Base-by-base conservation (phyloP, 2,797 vertebrate species). In the Gymnocypris eckloni region DNA sequence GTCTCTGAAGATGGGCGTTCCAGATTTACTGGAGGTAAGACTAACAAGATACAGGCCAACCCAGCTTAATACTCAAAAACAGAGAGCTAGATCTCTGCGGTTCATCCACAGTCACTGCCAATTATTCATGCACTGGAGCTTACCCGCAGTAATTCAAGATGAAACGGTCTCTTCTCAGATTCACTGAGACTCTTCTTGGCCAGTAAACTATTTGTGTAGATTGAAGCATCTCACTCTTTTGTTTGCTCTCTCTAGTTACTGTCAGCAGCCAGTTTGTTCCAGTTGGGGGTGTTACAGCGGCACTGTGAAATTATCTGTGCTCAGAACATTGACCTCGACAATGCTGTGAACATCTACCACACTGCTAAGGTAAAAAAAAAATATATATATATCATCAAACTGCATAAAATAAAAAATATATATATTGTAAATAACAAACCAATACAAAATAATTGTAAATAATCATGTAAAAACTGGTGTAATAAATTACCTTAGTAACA, bases 301-400 rank as follows among this genome's bases (percentile, higher is more conserved):
- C 97, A 99, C 94, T 99, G 98, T 89, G 98, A 99, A 92, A 96
- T 97, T 91, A 92, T 98, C 89, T 98, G 98, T 87, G 96, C 97
- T 78, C 95, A 95, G 89, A 95, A 94, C 81, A 97, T 99, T 90
- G 95, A 90, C 88, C 93, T 94, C 89, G 97, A 98, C 73, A 98
- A 96, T 39, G 97, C 96, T 0, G 96, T 98, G 81, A 95, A 82
- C 93, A 96, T 98, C 94, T 99, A 98, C 92, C 97, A 96, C 92
- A 97, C 96, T 0, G 97, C 98, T 79, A 99, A 98, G 97, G 98
- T 99, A 94, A 86, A 54, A 33, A 5, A 5, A n/a, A 2, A 10
- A 76, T 56, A 28, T 37, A 9, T 15, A 41, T 41, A 3, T 70
- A 43, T 22, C 15, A 66, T 66, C 15, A 7, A 64, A 28, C 13